Base-by-base conservation (phyloP, 2,113 vertebrate genomes). In the Orthonyx spaldingii region DNA sequence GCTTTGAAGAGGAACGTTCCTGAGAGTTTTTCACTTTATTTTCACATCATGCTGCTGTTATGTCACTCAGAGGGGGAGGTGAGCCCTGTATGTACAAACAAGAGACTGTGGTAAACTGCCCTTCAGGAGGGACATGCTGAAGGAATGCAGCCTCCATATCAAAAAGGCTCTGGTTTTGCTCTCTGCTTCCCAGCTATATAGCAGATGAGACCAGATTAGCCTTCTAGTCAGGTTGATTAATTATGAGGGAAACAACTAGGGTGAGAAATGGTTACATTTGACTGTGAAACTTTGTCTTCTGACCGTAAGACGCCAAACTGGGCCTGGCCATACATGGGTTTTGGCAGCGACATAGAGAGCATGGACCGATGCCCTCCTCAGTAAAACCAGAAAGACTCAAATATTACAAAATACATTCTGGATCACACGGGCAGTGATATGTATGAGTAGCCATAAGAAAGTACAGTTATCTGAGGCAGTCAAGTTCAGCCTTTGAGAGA, bases 41-140 rank as follows among this genome's bases (percentile, higher is more conserved):
- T 96, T 94, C 86, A 81, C 76, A 74, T 66, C 61, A 30, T 91
- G 93, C 81, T 92, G 72, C 80, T 91, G 90, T 92, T 92, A 72
- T 89, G 74, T 82, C 23, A 28, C 77, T 89, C 63, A 74, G 84
- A 89, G 53, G 17, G 81, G 53, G 47, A 94, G 60, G 69, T 56
- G 59, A 52, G 77, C 46, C 63, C 63, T 86, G 39, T 61, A n/a
- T 33, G 46, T 47, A 88, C 60, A 69, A 90, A 89, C 27, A 46
- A 80, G 87, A 89, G 60, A 82, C 42, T 57, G 65, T 46, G 84
- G 68, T 33, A 89, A 96, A 84, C 86, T 41, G 8, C 78, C 44
- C 81, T 63, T 60, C 76, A n/a, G 71, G 76, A 85, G 52, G 77
- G 27, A 64, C 46, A 70, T 4, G 9, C 81, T 12, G 3, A 87